Conservation (phyloP, 2,888 invertebrate species). For the Ferrisia virgata region DNA sequence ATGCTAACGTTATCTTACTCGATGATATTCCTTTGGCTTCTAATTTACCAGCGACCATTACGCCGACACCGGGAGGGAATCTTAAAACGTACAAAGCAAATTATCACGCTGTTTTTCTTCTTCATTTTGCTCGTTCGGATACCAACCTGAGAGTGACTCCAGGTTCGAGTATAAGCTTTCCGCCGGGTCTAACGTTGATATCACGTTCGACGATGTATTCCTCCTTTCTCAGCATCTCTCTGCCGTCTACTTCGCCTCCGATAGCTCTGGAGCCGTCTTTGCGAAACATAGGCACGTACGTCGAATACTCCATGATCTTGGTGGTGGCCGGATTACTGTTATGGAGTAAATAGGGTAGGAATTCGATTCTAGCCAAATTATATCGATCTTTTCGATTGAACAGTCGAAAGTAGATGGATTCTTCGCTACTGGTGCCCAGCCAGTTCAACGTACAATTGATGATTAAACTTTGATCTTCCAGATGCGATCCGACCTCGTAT, state of each 20-base stretch:
- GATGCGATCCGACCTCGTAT: conserved; percentile 93
- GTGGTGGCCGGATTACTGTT: conserved; percentile 86
- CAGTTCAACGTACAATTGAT: conserved; percentile 95
- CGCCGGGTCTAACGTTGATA: conserved; percentile 87
- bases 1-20: conserved; percentile 73
- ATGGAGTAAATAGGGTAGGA: conserved; percentile 85
- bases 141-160: conserved; percentile 71
- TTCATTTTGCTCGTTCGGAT: neutral
- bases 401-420: conserved; percentile 69
- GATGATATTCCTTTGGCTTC: conserved; percentile 77
- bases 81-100: conserved; percentile 52
- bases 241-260: conserved; percentile 91
- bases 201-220: conserved; percentile 90
- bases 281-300: conserved; percentile 76
- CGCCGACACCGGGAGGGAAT: conserved; percentile 90
- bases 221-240: conserved; percentile 75
- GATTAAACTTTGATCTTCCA: conserved; percentile 86
- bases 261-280: conserved; percentile 68
- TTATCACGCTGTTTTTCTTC: neutral
- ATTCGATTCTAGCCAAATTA: conserved; percentile 87
- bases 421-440: conserved; percentile 75
- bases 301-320: conserved; percentile 71
- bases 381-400: conserved; percentile 88
- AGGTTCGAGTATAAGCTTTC: conserved; percentile 79
- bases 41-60: conserved; percentile 91